These are phyloP conservation scores for Romanogobio albipinnatus DNA, from an alignment of 2,113 vertebrate species.

Conservation along the genomic window DNA sequence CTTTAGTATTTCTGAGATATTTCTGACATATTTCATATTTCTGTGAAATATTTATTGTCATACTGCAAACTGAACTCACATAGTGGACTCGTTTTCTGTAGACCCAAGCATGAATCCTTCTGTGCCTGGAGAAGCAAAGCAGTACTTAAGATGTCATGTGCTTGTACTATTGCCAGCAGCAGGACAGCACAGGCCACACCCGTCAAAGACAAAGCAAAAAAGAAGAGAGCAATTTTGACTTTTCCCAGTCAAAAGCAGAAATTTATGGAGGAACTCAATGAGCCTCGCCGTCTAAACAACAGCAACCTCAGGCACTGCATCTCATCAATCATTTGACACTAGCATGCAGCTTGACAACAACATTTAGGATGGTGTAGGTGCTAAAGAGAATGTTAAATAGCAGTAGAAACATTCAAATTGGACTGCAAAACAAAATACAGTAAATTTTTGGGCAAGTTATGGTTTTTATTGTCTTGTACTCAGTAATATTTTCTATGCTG, in stretches of 20 bases:
- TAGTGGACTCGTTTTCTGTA: not conserved
- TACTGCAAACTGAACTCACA: not conserved
- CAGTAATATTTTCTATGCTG: too few relatives aligned
- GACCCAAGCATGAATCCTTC: not conserved
- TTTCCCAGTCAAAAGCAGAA: conserved; percentile 50
- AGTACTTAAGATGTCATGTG: not conserved
- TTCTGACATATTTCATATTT: not conserved
- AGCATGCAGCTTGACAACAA: conserved; percentile 28
- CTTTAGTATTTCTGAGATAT: not conserved
- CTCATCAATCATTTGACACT: conserved; percentile 34
- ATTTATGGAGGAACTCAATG: conserved; percentile 56
- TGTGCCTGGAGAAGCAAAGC: not conserved
- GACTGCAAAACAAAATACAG: too few relatives aligned
- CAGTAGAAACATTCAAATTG: not conserved
- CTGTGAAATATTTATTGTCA: not conserved
- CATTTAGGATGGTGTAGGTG: not conserved
- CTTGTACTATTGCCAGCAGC: conserved; percentile 8
- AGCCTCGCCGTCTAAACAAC: conserved; percentile 50
- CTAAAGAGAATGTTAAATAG: not conserved
- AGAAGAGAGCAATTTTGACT: not conserved
- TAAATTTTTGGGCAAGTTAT: too few relatives aligned
- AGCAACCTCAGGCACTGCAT: conserved; percentile 14
- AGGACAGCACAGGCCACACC: not conserved
- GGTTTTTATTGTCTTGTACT: too few relatives aligned
- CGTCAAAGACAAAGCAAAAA: conserved; percentile 14